Conservation (phyloP, 2,888 invertebrate genomes). For the Rhagonycha lutea region DNA sequence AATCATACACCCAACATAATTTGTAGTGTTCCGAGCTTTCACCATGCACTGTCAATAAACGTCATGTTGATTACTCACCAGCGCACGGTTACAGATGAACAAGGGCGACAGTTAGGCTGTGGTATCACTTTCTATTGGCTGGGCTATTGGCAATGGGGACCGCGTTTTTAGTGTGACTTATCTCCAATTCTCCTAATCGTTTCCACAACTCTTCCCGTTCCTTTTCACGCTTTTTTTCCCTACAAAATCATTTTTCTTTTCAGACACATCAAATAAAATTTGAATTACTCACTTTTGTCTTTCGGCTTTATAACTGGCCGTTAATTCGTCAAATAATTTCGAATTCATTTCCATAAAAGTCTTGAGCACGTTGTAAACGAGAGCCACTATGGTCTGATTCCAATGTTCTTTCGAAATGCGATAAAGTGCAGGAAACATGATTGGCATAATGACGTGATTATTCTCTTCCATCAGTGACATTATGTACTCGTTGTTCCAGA, state of each 20-base stretch:
- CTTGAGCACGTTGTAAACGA: conserved; percentile 99
- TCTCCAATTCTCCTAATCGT: conserved; percentile 88
- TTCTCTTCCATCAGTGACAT: conserved; percentile 99
- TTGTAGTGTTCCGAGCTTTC: conserved; percentile 30
- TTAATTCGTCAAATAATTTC: conserved; percentile 98
- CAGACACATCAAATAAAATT: neutral
- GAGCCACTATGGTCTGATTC: conserved; percentile 99
- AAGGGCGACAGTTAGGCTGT: conserved; percentile 43
- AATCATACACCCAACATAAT: conserved; percentile 24
- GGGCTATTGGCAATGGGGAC: conserved; percentile 46
- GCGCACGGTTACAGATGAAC: conserved; percentile 43
- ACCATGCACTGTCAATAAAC: conserved; percentile 28
- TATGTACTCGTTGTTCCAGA: conserved; percentile 99
- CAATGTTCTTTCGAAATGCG: conserved; percentile 99
- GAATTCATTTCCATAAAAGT: conserved; percentile 99
- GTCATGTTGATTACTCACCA: conserved; percentile 37
- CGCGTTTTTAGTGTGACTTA: conserved; percentile 64
- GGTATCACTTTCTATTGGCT: conserved; percentile 54
- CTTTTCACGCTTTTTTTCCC: conserved; percentile 94
- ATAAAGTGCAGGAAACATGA: conserved; percentile 99
- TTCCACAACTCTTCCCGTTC: conserved; percentile 98
- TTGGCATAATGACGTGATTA: conserved; percentile 97
- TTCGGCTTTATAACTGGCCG: conserved; percentile 98
- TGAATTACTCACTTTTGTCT: conserved; percentile 86
- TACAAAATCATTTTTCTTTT: conserved; percentile 49